phyloP scores from a whole-genome alignment of 1,140 invertebrate species.

The Drosophila carrolli region DNA sequence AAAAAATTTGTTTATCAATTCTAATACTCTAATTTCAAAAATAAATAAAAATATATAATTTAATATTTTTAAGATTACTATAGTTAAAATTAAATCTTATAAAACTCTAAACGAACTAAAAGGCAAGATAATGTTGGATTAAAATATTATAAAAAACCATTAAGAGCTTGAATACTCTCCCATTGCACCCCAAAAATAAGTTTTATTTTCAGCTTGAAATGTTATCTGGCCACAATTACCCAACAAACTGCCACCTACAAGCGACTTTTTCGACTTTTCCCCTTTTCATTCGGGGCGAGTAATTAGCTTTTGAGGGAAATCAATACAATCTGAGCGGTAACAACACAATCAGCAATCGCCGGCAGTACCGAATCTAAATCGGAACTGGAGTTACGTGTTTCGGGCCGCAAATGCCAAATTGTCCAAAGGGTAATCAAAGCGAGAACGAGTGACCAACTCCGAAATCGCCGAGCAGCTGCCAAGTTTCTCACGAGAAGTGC shows the following conservation, averaged over 20 bases:
- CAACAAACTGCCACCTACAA: conserved; percentile 11
- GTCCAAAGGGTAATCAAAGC: conserved; percentile 65
- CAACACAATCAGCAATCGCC: conserved; percentile 35
- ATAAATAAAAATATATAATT: too few relatives aligned
- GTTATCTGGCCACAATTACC: conserved; percentile 30
- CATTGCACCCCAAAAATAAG: not conserved
- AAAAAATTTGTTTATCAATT: too few relatives aligned
- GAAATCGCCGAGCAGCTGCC: conserved; percentile 57
- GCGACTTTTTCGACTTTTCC: conserved; percentile 15
- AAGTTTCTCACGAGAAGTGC: conserved; percentile 54
- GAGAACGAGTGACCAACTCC: conserved; percentile 34
- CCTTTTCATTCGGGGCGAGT: conserved; percentile 5
- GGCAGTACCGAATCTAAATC: conserved; percentile 20
- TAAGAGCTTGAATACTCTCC: not conserved
- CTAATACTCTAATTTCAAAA: too few relatives aligned
- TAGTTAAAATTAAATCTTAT: too few relatives aligned
- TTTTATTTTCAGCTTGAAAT: not conserved
- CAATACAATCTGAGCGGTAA: conserved; percentile 38
- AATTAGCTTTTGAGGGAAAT: conserved; percentile 43
- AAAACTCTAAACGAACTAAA: too few relatives aligned
- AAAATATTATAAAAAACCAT: not conserved
- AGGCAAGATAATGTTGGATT: too few relatives aligned
- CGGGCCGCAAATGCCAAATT: conserved; percentile 61
- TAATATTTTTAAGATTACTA: too few relatives aligned
- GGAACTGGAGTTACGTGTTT: conserved; percentile 36